Percentiles rank a stretch among this genome's conserved stretches.
Conservation (phyloP, 2,888 invertebrate genomes). For the Limnephilus lunatus region DNA sequence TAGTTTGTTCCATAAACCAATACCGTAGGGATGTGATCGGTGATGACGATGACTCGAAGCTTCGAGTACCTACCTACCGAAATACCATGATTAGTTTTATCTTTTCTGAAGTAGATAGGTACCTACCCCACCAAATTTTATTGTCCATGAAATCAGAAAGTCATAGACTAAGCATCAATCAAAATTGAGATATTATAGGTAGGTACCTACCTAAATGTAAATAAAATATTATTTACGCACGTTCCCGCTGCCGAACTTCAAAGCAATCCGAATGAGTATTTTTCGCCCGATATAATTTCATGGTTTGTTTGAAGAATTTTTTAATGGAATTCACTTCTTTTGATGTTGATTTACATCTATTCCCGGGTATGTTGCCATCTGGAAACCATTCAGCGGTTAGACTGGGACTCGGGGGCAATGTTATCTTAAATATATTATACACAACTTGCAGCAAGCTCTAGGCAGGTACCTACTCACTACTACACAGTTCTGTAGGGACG, state of each 20-base stretch:
- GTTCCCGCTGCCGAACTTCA: slow-evolving; percentile 32
- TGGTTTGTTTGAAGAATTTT: slow-evolving; percentile 44
- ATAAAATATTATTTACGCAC: background rate
- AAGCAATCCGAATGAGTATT: slow-evolving; percentile 18
- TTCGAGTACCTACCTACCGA: background rate
- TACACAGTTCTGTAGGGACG: background rate
- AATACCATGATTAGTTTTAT: background rate
- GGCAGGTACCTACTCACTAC: background rate
- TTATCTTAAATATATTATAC: slow-evolving; percentile 31
- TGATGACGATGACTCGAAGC: background rate
- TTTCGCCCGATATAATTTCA: slow-evolving; percentile 30
- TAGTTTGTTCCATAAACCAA: background rate
- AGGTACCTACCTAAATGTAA: background rate
- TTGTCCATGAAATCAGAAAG: background rate
- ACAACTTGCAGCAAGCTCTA: background rate
- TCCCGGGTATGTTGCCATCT: slow-evolving; percentile 42
- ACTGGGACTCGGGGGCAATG: slow-evolving; percentile 11
- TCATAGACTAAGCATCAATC: background rate
- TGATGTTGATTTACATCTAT: slow-evolving; percentile 44
- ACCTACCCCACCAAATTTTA: background rate
- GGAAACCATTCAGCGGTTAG: slow-evolving; percentile 33
- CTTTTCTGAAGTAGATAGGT: background rate
- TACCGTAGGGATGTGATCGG: background rate
- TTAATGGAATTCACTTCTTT: slow-evolving; percentile 43
- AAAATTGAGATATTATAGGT: background rate